Evolutionary conservation across 2,888 invertebrate species (phyloP).

Genomic region (Philonicus albiceps): DNA sequence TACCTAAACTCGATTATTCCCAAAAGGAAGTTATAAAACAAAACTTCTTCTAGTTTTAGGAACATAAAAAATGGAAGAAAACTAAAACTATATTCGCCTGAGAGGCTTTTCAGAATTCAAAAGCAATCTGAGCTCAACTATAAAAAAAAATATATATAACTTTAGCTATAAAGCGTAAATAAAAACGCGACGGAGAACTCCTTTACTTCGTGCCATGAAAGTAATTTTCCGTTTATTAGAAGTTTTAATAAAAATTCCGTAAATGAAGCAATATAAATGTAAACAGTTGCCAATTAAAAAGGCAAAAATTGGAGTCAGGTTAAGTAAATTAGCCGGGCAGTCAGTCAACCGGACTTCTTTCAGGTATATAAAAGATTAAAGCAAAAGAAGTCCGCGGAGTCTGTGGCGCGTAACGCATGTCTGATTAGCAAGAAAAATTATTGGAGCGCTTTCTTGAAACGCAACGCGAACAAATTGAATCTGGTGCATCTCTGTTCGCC

Average conservation of each 20-base stretch:
- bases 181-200: neutral
- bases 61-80: neutral
- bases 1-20: neutral
- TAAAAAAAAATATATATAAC: neutral
- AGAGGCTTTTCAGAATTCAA: neutral
- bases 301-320: neutral
- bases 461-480: neutral
- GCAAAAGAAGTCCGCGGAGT: neutral
- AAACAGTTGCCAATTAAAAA: neutral
- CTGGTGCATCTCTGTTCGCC: conserved; percentile 11
- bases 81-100: neutral
- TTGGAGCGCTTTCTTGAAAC: conserved; percentile 13
- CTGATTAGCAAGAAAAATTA: neutral
- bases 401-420: conserved; percentile 16
- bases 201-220: neutral
- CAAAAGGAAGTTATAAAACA: neutral
- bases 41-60: neutral
- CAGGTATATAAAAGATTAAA: neutral
- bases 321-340: neutral
- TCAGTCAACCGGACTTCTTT: neutral
- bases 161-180: neutral
- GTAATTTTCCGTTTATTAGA: neutral
- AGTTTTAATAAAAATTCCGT: neutral
- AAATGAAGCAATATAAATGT: neutral
- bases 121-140: neutral